Base-by-base conservation (phyloP, 1,140 invertebrate species). In the Trissolcus basalis region DNA sequence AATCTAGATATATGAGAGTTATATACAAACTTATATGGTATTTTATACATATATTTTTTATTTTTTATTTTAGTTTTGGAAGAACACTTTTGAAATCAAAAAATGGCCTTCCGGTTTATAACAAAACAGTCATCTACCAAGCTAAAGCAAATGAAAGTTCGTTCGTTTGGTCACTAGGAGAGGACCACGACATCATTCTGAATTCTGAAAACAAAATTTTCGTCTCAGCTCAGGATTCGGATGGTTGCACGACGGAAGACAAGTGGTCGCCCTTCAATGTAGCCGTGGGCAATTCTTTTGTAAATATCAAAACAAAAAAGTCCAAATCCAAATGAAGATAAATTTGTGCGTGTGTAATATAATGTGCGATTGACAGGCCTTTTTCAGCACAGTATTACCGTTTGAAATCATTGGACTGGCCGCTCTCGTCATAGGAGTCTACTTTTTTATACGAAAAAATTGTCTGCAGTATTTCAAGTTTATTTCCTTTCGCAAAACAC, bases 41-140 rank as follows among this genome's bases (percentile, higher is more conserved):
- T n/a, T n/a, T n/a, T n/a, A n/a, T n/a, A n/a, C n/a, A n/a, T 35
- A 16, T 36, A 16, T 43, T 43, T 43, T 32, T 47, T 41, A 44
- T 51, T 53, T 56, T 39, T 45, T 77, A 49, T 79, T 76, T 19
- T 36, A 88, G 86, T 47, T 61, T 81, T 36, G 85, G 83, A 1
- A 43, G 79, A 13, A 81, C 83, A 8, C 60, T 84, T 4, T 53
- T 85, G 9, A 80, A 75, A 15, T 83, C 84, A 13, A 83, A 79
- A 56, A 82, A 70, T 44, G 82, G 81, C 0, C 14, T 82, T 4
- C 69, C 72, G 8, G 78, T 87, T 36, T 88, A 82, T 27, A 86
- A 88, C 58, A 81, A 80, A 39, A 82, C 82, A 0, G 56, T 79
- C 48, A 80, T 88, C 59, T 65, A 69, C 43, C 63, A 59, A 0